Base-by-base conservation (phyloP, 2,113 vertebrate species). In the Atlantisia rogersi region DNA sequence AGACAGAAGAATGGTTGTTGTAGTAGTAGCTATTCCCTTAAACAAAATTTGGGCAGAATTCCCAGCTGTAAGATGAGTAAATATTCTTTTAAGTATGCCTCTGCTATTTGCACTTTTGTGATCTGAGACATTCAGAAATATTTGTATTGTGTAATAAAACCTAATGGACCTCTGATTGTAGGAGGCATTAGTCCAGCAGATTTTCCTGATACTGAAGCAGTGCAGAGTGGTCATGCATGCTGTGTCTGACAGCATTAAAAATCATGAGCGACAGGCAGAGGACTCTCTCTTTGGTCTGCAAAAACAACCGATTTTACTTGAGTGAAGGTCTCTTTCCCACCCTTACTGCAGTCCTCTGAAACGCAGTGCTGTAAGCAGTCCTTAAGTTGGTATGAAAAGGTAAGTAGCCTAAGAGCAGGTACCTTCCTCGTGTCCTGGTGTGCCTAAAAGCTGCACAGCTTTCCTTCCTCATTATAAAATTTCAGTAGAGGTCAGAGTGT, bases 311-410 rank as follows among this genome's bases (percentile, higher is more conserved):
- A 39, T 95, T 92, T 78, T 68, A 56, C 17, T 78, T 86, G 9
- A 70, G 46, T 40, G 48, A 3, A 42, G 32, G 19, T 20, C 82
- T 78, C 35, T 70, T 35, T 20, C 6, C 46, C 46, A 22, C 22
- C 21, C 48, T 48, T 48, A 48, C 20, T 11, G 53, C 4, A 35
- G 29, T 22, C 22, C 82, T 75, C 35, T 74, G 35, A 53, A 53
- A 59, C 26, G 6, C 13, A 5, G 5, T 46, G 3, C 2, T 8
- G 42, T 35, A 18, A 0, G 2, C 26, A 59, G 29, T 16, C 19
- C 28, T 73, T 73, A 48, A 44, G 5, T 6, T 18, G 32, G 40
- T 16, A 78, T 77, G 46, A 53, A 93, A 84, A 68, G 20, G 11
- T 28, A 40, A 37, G 25, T 48, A 24, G 18, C 0, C 0, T 19